Conservation (phyloP, 2,888 invertebrate species). For the Volucella inanis region DNA sequence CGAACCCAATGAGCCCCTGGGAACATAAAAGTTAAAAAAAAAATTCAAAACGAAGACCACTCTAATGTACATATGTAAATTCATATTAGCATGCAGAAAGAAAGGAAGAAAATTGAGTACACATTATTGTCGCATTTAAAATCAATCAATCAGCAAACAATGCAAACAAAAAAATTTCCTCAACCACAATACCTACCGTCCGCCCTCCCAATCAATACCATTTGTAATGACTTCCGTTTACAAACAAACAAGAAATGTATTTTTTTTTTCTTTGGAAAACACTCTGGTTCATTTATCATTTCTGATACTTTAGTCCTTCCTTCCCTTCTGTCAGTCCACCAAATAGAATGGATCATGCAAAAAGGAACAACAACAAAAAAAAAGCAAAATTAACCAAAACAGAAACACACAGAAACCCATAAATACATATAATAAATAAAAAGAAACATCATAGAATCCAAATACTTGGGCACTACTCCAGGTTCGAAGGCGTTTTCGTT, state of each 20-base stretch:
- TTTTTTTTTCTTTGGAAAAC: constrained; percentile 5
- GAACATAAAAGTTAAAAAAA: too few species aligned
- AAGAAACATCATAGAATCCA: constrained; percentile 35
- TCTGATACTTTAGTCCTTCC: constrained; percentile 11
- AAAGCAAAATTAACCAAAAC: constrained; percentile 30
- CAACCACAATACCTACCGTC: not conserved
- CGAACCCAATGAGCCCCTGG: too few species aligned
- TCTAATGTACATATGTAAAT: too few species aligned
- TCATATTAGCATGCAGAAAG: too few species aligned
- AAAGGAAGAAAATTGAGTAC: too few species aligned
- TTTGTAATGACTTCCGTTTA: constrained; percentile 60
- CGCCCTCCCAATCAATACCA: not conserved
- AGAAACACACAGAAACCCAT: too few species aligned
- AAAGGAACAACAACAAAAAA: constrained; percentile 1
- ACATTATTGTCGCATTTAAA: too few species aligned
- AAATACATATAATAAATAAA: too few species aligned
- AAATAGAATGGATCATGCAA: constrained; percentile 14
- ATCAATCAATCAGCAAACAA: too few species aligned
- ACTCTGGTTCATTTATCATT: constrained; percentile 52
- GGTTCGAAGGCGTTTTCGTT: constrained; percentile 45
- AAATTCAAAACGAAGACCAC: too few species aligned
- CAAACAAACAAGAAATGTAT: constrained; percentile 37
- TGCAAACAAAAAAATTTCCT: not conserved
- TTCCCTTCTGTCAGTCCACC: not conserved
- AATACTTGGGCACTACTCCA: constrained; percentile 31